Evolutionary conservation across 1,140 invertebrate species (phyloP), one percentile per base, ranked within the genome.

Genomic region (Ips nitidus): DNA sequence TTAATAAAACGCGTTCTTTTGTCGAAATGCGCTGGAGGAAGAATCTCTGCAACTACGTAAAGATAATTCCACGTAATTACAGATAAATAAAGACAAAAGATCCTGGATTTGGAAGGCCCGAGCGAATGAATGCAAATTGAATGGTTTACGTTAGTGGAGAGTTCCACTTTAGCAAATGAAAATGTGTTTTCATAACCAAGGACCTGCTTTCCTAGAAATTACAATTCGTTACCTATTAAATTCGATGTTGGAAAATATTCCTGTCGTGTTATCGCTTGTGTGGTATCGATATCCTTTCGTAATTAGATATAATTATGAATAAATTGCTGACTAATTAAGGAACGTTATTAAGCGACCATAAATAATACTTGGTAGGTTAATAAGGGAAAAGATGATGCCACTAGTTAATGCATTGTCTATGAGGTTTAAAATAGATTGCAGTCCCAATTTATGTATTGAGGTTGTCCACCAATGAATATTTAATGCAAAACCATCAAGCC

Each of bases 341-440:
- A 8, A 50, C 3, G 45, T 1, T 50, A 50, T 50, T 50, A 50
- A 50, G 45, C 45, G 6, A 3, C 45, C 45, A 50, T 50, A 50
- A 50, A 50, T 50, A 50, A 50, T 22, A 6, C 22, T 8, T 50
- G 22, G 22, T 50, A 50, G 22, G 7, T 50, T 50, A 50, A 50
- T 50, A 50, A 50, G 45, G 3, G 22, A 22, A 22, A 50, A 22
- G 45, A 50, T 50, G 45, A 50, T 50, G 45, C 45, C 45, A 50
- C 45, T 50, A 22, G 45, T 50, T 50, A 50, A 50, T 8, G 45
- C 22, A 22, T 22, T 22, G 22, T 22, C 22, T 22, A 22, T 50
- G 1, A 50, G 22, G 45, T 50, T 50, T 50, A 50, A 50, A 50
- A 50, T 50, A 50, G 45, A 50, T 50, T 50, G 45, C 45, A 50